Base-by-base conservation (phyloP, 1,140 invertebrate species). In the Brachystomella parvula region DNA sequence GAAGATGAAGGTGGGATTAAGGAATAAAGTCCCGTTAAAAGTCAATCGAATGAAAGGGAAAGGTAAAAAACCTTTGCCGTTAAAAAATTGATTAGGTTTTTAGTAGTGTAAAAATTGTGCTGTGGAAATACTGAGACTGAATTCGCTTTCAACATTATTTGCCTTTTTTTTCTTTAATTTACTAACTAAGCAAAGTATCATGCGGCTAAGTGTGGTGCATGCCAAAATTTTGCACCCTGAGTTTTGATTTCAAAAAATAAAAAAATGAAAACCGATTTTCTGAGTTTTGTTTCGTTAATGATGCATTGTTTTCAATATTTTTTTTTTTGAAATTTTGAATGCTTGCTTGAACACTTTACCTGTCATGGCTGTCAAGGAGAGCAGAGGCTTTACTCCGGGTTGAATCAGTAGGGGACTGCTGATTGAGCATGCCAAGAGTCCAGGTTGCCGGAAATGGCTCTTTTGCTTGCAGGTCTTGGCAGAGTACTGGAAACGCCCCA, bases 291-390 rank as follows among this genome's bases (percentile, higher is more conserved):
- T 31, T 60, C 9, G 31, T 15, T 15, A 60, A 21, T 15, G 31
- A 30, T 60, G 9, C 15, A 60, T 15, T 6, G 9, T 33, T 12
- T 6, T 26, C 58, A n/a, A n/a, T n/a, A n/a, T n/a, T n/a, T n/a
- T n/a, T n/a, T n/a, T n/a, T n/a, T n/a, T n/a, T n/a, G n/a, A n/a
- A n/a, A n/a, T n/a, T n/a, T n/a, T n/a, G n/a, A n/a, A n/a, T n/a
- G n/a, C n/a, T n/a, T n/a, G n/a, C n/a, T n/a, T n/a, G n/a, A n/a
- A n/a, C n/a, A n/a, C n/a, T n/a, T 60, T 6, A 60, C 58, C 58
- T 60, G 58, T 60, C 58, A 31, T 60, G 58, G 29, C 58, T 60
- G 29, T 60, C 58, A 15, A 60, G 31, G 6, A 60, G 29, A 21
- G 58, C 3, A 60, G 58, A 60, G 9, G 58, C 9, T 15, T 60